phyloP scores from a whole-genome alignment of 2,797 vertebrate species.

The Megalops cyprinoides region DNA sequence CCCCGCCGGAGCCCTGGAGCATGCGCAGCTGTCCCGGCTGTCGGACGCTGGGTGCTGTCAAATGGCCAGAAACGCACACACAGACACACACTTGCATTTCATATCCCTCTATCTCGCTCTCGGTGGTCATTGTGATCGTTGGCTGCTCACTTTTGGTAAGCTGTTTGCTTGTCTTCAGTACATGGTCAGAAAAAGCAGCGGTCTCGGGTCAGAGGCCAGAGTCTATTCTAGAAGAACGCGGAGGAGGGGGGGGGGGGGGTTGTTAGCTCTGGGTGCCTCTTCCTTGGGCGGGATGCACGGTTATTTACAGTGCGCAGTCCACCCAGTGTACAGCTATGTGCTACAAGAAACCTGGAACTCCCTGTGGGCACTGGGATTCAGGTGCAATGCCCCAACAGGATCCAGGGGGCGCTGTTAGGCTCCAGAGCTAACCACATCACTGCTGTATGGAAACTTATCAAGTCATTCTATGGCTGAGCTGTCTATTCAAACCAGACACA shows the following conservation, averaged over 20 bases:
- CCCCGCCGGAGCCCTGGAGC: background rate
- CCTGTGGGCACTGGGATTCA: background rate
- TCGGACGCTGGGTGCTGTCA: background rate
- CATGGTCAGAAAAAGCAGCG: too few relatives aligned
- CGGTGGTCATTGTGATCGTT: too few relatives aligned
- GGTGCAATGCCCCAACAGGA: background rate
- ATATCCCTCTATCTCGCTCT: too few relatives aligned
- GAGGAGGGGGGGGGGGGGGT: background rate
- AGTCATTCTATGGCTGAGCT: background rate
- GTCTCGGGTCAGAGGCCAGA: background rate
- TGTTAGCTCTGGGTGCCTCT: background rate
- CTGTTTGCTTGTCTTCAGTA: too few relatives aligned
- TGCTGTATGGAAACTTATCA: background rate
- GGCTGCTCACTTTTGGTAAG: background rate
- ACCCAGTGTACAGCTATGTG: background rate
- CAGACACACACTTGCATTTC: too few relatives aligned
- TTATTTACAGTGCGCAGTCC: background rate
- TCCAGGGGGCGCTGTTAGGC: background rate
- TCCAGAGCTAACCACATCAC: background rate
- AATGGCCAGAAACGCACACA: too few relatives aligned
- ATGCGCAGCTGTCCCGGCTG: constrained; percentile 1
- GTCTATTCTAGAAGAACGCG: background rate
- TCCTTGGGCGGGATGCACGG: background rate
- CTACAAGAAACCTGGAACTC: background rate
- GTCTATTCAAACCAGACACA: background rate